Base-by-base conservation (phyloP, 2,888 invertebrate genomes). In the Protula sp. region DNA sequence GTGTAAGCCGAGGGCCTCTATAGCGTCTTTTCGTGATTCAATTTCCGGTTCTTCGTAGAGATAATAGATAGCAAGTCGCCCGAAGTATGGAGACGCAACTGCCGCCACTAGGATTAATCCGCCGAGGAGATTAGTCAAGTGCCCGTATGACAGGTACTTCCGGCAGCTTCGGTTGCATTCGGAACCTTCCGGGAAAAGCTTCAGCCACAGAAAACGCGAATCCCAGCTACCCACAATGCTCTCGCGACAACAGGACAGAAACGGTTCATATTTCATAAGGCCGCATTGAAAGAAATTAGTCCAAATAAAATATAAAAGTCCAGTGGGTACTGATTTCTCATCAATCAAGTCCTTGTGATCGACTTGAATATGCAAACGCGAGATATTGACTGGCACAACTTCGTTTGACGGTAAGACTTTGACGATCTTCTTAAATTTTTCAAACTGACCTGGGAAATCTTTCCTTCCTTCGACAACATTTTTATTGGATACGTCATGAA, bases 171-270 rank as follows among this genome's bases (percentile, higher is more conserved):
- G 47, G 56, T 68, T 68, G 57, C 63, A 64, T 30, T 64, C 64
- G 19, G 64, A 65, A 9, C 47, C 30, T 22, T 59, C 56, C 45
- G 58, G 54, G n/a, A 54, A 38, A 29, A 67, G 19, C 38, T 38
- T 38, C 26, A 66, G 53, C 62, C 65, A 68, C n/a, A 68, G 58
- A 38, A 68, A 67, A 14, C 55, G 30, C n/a, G 61, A 55, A 3
- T 60, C 56, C 63, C 68, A 68, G 58, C 65, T 68, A 28, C 68
- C 68, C 26, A 65, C 51, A 30, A 68, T 57, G 56, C 67, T 67
- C 59, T 68, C 60, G 2, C 45, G 30, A 51, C 67, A 68, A 55
- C 68, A 68, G 19, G 68, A 59, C 30, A 47, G 45, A 56, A 68
- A 64, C 3, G 68, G 68, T 28, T 68, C 66, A 27, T 58, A 45